Percentiles rank a stretch among this genome's conserved stretches.
Conservation (phyloP, 2,113 vertebrate species). For the Puffinus mauretanicus region DNA sequence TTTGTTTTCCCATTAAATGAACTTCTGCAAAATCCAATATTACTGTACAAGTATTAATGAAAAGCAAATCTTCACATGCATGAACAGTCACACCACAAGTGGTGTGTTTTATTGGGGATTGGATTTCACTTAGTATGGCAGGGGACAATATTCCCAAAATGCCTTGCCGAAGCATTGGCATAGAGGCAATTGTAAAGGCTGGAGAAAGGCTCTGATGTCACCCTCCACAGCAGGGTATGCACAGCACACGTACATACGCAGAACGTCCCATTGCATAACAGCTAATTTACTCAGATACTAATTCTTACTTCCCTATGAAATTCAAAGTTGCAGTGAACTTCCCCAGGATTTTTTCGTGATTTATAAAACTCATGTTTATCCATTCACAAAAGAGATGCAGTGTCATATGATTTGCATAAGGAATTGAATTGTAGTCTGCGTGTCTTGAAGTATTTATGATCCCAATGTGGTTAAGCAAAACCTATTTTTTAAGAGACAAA, state of each 20-base stretch:
- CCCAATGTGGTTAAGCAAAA: not conserved
- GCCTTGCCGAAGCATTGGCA: not conserved
- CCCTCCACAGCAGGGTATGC: rapidly evolving
- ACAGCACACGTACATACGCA: rapidly evolving
- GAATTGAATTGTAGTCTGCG: not conserved
- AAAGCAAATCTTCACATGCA: not conserved
- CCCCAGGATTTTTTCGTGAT: not conserved
- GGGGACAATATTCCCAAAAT: not conserved
- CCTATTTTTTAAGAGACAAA: not conserved
- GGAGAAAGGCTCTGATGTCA: not conserved
- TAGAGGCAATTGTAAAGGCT: not conserved
- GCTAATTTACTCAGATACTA: not conserved
- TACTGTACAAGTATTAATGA: not conserved
- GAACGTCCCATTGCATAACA: not conserved
- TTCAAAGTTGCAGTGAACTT: not conserved
- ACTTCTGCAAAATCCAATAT: not conserved
- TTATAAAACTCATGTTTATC: not conserved
- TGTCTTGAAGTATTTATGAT: not conserved
- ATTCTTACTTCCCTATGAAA: not conserved
- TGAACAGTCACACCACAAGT: not conserved
- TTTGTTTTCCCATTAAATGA: not conserved
- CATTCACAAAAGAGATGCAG: not conserved
- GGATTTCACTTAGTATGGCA: not conserved
- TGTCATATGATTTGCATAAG: not conserved
- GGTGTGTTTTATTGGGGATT: not conserved